A percentile compares a stretch with the other conserved stretches of the same genome.
Conservation (phyloP, 1,140 invertebrate species). For the Brachionus rotundiformis region DNA sequence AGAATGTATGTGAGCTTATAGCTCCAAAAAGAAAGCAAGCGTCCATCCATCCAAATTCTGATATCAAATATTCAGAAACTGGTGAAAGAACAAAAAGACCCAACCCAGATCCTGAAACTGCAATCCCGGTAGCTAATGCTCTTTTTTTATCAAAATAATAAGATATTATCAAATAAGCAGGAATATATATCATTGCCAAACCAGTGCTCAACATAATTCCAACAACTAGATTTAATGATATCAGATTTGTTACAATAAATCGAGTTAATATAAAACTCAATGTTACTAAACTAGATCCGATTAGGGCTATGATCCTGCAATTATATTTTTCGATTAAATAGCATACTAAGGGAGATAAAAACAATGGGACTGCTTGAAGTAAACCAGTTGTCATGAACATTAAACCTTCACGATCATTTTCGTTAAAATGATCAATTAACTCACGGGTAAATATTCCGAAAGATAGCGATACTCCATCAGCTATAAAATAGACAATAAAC, state of each 20-base stretch:
- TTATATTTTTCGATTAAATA: slow-evolving; percentile 42
- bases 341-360: slow-evolving; percentile 19
- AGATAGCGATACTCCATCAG: slow-evolving; percentile 45
- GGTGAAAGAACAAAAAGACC: slow-evolving; percentile 60
- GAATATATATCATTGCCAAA: slow-evolving; percentile 84
- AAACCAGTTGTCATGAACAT: slow-evolving; percentile 37
- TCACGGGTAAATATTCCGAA: slow-evolving; percentile 48
- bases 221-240: background rate
- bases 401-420: background rate
- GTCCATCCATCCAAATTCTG: slow-evolving; percentile 54
- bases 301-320: slow-evolving; percentile 33
- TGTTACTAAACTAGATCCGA: slow-evolving; percentile 22
- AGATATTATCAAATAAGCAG: slow-evolving; percentile 82
- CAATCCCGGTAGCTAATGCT: slow-evolving; percentile 84
- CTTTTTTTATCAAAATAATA: slow-evolving; percentile 90
- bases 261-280: slow-evolving; percentile 22
- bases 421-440: slow-evolving; percentile 45
- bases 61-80: slow-evolving; percentile 57
- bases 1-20: slow-evolving; percentile 34
- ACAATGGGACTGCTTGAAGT: slow-evolving; percentile 41
- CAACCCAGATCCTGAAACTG: slow-evolving; percentile 64
- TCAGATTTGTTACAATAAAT: slow-evolving; percentile 54
- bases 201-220: slow-evolving; percentile 73
- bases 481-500: slow-evolving; percentile 43
- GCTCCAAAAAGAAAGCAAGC: slow-evolving; percentile 46